Evolutionary conservation across 2,888 invertebrate species (phyloP), one percentile per base, ranked within the genome.

Genomic region (Epistrophe grossulariae): DNA sequence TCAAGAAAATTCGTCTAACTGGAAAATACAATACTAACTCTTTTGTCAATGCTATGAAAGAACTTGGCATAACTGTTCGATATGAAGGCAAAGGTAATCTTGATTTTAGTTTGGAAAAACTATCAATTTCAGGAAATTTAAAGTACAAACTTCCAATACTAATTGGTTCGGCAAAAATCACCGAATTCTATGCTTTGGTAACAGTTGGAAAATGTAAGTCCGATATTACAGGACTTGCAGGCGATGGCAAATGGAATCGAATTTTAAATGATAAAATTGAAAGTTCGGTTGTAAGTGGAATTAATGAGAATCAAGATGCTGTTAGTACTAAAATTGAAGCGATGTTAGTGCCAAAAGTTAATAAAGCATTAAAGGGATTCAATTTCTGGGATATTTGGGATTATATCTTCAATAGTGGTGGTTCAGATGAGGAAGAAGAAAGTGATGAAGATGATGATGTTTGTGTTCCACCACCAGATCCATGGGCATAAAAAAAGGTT

Each of bases 251-350:
- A 35, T 64, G 90, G 62, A 92, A 92, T 76, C 88, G 89, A 10
- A 89, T 90, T 68, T 35, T 91, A 2, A 92, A 92, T 81, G 89
- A 91, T 17, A 72, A 91, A 43, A 79, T 92, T 71, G 92, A 91
- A 80, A 91, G 91, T 73, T 90, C 90, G 72, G 78, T 92, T 28
- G 84, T 85, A 60, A 64, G 90, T 45, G 89, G 89, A 10, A 88
- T 92, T 45, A 92, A 92, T 83, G 92, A 91, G 9, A 92, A 91
- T 88, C 90, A 91, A 17, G 89, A 91, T 0, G 88, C 89, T 13
- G 74, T 91, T 0, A 89, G 90, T 24, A 72, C 88, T 0, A 88
- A 89, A 52, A 87, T 90, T 15, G 89, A 91, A 71, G 79, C 45
- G 9, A 31, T 57, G 5, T 82, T 89, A 10, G 90, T 91, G 13